Base-by-base conservation (phyloP, 2,888 invertebrate genomes). In the Trichogramma dendrolimi region DNA sequence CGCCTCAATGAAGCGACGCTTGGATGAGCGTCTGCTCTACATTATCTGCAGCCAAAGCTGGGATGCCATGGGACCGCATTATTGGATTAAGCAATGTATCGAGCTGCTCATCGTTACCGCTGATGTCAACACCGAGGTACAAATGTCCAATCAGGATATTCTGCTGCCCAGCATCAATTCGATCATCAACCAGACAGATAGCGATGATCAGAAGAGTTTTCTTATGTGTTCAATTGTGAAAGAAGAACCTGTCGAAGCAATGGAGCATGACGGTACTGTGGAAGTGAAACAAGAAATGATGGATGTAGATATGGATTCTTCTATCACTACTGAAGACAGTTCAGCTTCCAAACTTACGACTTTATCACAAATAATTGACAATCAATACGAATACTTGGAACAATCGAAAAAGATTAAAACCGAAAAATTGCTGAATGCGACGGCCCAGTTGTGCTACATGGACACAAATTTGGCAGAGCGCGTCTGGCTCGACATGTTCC, bases 1-100 rank as follows among this genome's bases (percentile, higher is more conserved):
- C 79, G 86, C 86, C 38, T 94, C 94, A 52, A 94, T 97, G 83
- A 84, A 89, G 10, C 82, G 89, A 8, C 84, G 90, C 14, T 81
- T 96, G 10, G 92, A 92, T 75, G 96, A 96, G 73, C 84, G 98
- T 0, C 81, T 97, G 10, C 81, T 96, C 10, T 97, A 97, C 77
- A 93, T 97, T 53, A 87, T 93, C 7, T 94, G 94, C 78, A 94
- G 94, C 6, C 97, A 98, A 79, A 96, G 95, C 76, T 98, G 98
- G 98, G 96, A 97, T 72, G 89, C 92, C 2, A 96, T 98, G 79
- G 94, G 94, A 0, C 89, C 91, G 2, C 94, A 97, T 77, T 98
- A 92, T 79, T 99, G 98, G 98, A 94, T 98, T 70, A 96, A 96
- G 75, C 97, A 97, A 77, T 95, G 95, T 72, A 88, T 96, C 52